A percentile compares a stretch with the other conserved stretches of the same genome.
phyloP scores from a whole-genome alignment of 2,113 vertebrate genomes.

The Spea multiplicata region DNA sequence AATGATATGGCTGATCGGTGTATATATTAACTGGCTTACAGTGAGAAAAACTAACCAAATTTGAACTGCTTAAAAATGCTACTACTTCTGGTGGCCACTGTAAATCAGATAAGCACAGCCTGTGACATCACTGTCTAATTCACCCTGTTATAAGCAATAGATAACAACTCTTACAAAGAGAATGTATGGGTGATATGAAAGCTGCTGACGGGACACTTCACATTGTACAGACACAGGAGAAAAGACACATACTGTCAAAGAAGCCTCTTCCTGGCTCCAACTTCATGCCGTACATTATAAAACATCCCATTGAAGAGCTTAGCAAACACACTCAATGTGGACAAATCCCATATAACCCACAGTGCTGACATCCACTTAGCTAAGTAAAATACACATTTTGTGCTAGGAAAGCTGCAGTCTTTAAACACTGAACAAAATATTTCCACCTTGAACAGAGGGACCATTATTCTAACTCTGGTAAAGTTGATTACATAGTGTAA shows the following conservation, averaged over 20 bases:
- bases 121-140: neutral
- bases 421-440: constrained; percentile 1
- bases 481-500: neutral
- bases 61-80: too few species aligned
- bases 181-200: neutral
- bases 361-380: neutral
- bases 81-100: neutral
- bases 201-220: neutral
- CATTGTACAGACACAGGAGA: neutral
- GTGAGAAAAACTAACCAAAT: too few species aligned
- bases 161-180: neutral
- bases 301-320: neutral
- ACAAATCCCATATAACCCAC: neutral
- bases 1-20: too few species aligned
- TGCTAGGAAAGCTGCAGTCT: neutral
- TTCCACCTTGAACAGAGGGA: constrained; percentile 11
- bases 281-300: neutral
- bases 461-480: constrained; percentile 5
- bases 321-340: neutral
- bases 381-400: constrained; percentile 18
- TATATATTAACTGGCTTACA: too few species aligned
- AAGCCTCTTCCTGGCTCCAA: neutral
- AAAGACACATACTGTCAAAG: neutral
- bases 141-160: neutral
- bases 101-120: neutral